Base-by-base conservation (phyloP, 2,113 vertebrate species). In the Macroglossus sobrinus region DNA sequence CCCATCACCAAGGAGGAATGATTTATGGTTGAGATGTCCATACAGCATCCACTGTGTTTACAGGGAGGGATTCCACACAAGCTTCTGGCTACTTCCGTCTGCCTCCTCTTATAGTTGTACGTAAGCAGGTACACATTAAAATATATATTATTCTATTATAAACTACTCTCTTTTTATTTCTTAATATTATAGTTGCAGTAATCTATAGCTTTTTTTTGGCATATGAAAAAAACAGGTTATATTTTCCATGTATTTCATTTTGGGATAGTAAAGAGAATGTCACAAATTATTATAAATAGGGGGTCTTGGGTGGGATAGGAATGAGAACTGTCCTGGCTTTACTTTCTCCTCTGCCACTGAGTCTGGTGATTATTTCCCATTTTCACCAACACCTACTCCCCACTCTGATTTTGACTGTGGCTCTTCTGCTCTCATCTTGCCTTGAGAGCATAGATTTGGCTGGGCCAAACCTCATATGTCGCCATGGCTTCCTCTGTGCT, bases 181-280 rank as follows among this genome's bases (percentile, higher is more conserved):
- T 69, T 93, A 43, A 68, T 84, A 71, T 69, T 35, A 79, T 7
- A 92, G 43, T 85, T 85, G 28, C 47, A 50, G 18, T 22, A 57
- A 38, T 57, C 55, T 19, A 22, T 59, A 40, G 24, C 4, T 80
- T 75, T 50, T 35, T 28, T 47, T 79, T 75, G 43, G 47, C 35
- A 63, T 47, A 15, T 40, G 87, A 57, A 12, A 30, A 30, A 69
- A 92, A 87, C 19, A 85, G 38, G 63, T 75, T 89, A 63, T 75
- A 57, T 90, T 92, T 89, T 92, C 74, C 82, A 80, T 7, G n/a
- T 40, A 45, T 85, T 84, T 96, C 47, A 81, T 90, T 79, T 92
- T 10, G n/a, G 79, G 59, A 33, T 26, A 43, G 3, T 69, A 89
- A 84, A 90, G 28, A 43, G 28, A 7, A 63, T 69, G 69, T 74